Percentiles rank a stretch among this genome's conserved stretches.
Conservation (phyloP, 2,113 vertebrate genomes). For the Cephalopholis sonnerati region DNA sequence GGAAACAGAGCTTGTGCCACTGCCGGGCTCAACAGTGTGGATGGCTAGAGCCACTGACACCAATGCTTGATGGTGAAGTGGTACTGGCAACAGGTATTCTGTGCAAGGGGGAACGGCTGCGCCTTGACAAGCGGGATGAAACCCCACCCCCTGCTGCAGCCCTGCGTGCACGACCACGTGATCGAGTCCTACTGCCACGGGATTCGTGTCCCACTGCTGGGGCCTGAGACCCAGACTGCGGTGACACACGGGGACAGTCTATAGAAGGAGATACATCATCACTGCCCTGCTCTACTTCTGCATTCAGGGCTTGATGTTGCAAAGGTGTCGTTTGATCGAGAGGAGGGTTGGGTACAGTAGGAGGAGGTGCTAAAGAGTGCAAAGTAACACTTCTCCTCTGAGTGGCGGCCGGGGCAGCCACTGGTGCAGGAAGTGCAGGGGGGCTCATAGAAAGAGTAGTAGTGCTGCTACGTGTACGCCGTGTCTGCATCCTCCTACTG, state of each 20-base stretch:
- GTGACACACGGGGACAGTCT: constrained; percentile 76
- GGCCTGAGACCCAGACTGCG: constrained; percentile 67
- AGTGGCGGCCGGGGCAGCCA: constrained; percentile 54
- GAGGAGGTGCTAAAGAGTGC: constrained; percentile 67
- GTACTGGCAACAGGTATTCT: constrained; percentile 69
- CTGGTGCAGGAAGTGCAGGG: constrained; percentile 72
- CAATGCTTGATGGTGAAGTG: constrained; percentile 55
- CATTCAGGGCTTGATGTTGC: constrained; percentile 66
- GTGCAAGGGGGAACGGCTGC: constrained; percentile 91
- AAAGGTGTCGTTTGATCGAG: constrained; percentile 61
- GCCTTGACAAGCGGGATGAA: constrained; percentile 86
- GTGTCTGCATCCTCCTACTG: constrained; percentile 81
- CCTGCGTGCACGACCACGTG: constrained; percentile 88
- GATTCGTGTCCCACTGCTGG: constrained; percentile 69
- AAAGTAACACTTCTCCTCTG: constrained; percentile 75
- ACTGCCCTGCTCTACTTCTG: constrained; percentile 77
- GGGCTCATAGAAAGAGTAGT: constrained; percentile 68
- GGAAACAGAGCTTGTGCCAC: constrained; percentile 71
- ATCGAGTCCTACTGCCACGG: constrained; percentile 89
- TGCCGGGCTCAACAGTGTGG: constrained; percentile 57
- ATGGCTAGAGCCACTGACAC: constrained; percentile 40
- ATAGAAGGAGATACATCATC: constrained; percentile 60
- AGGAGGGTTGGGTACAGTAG: constrained; percentile 51
- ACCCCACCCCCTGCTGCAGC: constrained; percentile 80
- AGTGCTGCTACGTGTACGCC: constrained; percentile 87